These are phyloP conservation scores for Chymomyza caudatula DNA, from an alignment of 2,888 invertebrate genomes.

Conservation along the genomic window DNA sequence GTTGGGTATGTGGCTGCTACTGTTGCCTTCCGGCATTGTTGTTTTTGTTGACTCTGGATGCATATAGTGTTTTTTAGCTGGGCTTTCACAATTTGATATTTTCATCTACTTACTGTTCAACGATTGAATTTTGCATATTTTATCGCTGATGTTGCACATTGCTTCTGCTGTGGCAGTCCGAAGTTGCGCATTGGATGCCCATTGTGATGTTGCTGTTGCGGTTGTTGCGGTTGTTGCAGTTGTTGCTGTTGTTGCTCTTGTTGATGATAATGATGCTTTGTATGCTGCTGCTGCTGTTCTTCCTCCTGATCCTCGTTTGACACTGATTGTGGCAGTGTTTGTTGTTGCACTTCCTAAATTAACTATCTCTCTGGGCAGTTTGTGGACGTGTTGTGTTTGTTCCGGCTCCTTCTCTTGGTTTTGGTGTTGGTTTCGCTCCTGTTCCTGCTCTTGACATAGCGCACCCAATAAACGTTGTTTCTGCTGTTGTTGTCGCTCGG, in stretches of 20 bases:
- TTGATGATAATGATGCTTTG: neutral
- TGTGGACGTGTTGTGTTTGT: slow-evolving; percentile 49
- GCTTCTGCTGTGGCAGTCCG: slow-evolving; percentile 16
- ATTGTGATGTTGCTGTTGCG: slow-evolving; percentile 2
- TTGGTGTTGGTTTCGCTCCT: slow-evolving; percentile 46
- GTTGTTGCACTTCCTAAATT: slow-evolving; percentile 54
- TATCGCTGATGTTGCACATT: slow-evolving; percentile 16
- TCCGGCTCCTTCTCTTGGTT: neutral
- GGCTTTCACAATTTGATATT: neutral
- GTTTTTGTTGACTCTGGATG: slow-evolving; percentile 13
- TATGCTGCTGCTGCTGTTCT: slow-evolving; percentile 26
- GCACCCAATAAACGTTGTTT: slow-evolving; percentile 29
- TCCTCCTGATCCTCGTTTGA: neutral
- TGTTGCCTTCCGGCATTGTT: slow-evolving; percentile 19
- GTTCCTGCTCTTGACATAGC: slow-evolving; percentile 31
- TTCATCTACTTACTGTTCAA: slow-evolving; percentile 56
- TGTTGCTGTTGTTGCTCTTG: slow-evolving; percentile 24
- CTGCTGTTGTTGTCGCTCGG: slow-evolving; percentile 66
- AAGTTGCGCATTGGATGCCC: slow-evolving; percentile 8
- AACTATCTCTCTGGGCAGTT: slow-evolving; percentile 59
- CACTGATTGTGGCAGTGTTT: slow-evolving; percentile 39
- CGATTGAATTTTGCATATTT: slow-evolving; percentile 29
- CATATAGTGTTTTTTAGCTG: neutral
- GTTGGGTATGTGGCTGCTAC: slow-evolving; percentile 15
- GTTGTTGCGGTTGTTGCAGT: slow-evolving; percentile 26